Percentiles rank a stretch among this genome's conserved stretches.
phyloP scores from a whole-genome alignment of 2,797 vertebrate genomes.

The Chrysocyon brachyurus region DNA sequence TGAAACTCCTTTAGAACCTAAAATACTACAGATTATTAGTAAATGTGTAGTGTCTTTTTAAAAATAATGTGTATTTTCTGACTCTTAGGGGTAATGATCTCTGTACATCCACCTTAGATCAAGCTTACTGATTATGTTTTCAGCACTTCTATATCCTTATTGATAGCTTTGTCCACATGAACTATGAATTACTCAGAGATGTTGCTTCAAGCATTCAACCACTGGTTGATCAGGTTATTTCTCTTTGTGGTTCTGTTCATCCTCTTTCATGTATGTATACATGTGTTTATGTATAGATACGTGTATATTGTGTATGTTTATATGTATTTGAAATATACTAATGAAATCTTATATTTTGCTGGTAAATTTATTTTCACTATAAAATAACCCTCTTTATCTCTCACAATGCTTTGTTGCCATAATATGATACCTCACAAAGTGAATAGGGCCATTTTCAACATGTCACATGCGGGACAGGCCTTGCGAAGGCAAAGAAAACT shows the following conservation, averaged over 20 bases:
- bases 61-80: background rate
- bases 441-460: background rate
- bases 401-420: background rate
- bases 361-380: conserved; percentile 12
- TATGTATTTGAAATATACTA: background rate
- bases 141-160: background rate
- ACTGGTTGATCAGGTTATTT: background rate
- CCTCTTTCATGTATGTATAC: too few species aligned
- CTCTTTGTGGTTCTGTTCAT: background rate
- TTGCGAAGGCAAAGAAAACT: background rate
- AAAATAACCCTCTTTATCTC: background rate
- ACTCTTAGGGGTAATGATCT: background rate
- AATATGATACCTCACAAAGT: background rate
- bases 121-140: background rate
- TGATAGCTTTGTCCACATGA: background rate
- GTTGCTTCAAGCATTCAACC: background rate
- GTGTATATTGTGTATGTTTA: background rate
- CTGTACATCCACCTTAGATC: background rate
- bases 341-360: conserved; percentile 22
- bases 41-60: background rate
- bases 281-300: background rate
- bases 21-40: background rate
- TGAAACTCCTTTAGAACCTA: background rate
- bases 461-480: background rate
- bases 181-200: background rate